These are phyloP conservation scores for Cheilosia pagana DNA, from an alignment of 2,888 invertebrate species.

Conservation along the genomic window DNA sequence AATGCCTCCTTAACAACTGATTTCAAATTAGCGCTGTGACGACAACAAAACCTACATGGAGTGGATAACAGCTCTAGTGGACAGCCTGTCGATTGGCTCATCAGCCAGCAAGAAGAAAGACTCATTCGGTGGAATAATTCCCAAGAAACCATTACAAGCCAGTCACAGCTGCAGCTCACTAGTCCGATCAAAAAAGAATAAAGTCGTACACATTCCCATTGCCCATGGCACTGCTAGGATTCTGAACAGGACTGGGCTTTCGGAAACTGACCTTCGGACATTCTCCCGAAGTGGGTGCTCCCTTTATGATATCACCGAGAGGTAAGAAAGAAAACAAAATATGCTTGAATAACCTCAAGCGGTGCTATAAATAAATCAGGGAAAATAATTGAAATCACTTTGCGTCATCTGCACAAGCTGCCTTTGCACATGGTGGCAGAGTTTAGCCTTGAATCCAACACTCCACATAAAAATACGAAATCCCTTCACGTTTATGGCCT, in stretches of 20 bases:
- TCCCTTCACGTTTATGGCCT: conserved; percentile 5
- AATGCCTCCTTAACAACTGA: not conserved
- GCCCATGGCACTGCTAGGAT: conserved; percentile 78
- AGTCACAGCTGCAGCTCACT: conserved; percentile 78
- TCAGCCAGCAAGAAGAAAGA: conserved; percentile 60
- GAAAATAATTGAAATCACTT: conserved; percentile 28
- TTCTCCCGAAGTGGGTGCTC: conserved; percentile 50
- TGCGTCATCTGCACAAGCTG: conserved; percentile 2
- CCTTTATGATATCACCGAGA: conserved; percentile 42
- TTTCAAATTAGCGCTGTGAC: conserved; percentile 78
- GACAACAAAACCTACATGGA: conserved; percentile 79
- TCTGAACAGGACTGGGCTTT: conserved; percentile 78
- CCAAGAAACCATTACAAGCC: conserved; percentile 62
- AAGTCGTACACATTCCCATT: conserved; percentile 78
- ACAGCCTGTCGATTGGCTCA: conserved; percentile 76
- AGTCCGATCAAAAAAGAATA: conserved; percentile 62
- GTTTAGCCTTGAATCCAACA: conserved; percentile 37
- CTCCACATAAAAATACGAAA: conserved; percentile 10
- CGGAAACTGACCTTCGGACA: conserved; percentile 72
- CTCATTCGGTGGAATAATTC: not conserved
- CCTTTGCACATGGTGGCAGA: conserved; percentile 15
- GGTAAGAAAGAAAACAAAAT: conserved; percentile 33
- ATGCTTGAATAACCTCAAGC: conserved; percentile 5
- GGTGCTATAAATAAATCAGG: conserved; percentile 8
- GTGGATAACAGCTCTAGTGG: conserved; percentile 79